Base-by-base conservation (phyloP, 2,797 vertebrate species). In the Pipistrellus nathusii region DNA sequence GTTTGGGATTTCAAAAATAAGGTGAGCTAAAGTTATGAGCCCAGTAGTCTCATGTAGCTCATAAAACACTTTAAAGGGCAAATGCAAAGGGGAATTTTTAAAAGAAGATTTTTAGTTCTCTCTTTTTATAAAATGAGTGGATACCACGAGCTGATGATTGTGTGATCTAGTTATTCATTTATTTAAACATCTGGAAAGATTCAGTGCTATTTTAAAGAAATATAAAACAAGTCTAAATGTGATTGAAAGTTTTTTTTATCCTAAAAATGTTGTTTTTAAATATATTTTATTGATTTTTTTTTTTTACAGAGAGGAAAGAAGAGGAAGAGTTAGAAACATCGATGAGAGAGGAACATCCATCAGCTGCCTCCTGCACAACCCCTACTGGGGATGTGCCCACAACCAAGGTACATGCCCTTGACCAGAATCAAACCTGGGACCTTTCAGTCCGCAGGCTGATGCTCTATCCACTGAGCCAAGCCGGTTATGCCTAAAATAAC, bases 1-100 rank as follows among this genome's bases (percentile, higher is more conserved):
- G 38, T 94, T 96, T 83, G 57, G 30, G 78, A 3, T 86, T 94
- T 96, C 53, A 94, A 78, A 94, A 94, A 91, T 94, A 91, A 94
- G 89, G 73, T 93, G 62, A 88, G 44, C 35, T 90, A 62, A 93
- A 96, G 59, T 83, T 57, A 72, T 93, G 69, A 93, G 66, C 78
- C 32, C 62, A 21, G 38, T 72, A 95, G 94, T 88, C n/a, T 90
- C 59, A 44, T 66, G 51, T 48, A 93, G 27, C 55, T 96, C 86
- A 81, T 83, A 95, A 97, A 66, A 83, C 82, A 85, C 51, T 68
- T 93, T 38, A 84, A 69, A 83, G 94, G 48, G 53, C 69, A 94
- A 94, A 96, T 96, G 93, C n/a, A 76, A 85, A 94, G 80, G n/a
- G 62, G 51, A 88, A 86, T 71, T 87, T 88, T 90, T 66, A 11